Base-by-base conservation (phyloP, 2,888 invertebrate species). In the Apamea crenata region DNA sequence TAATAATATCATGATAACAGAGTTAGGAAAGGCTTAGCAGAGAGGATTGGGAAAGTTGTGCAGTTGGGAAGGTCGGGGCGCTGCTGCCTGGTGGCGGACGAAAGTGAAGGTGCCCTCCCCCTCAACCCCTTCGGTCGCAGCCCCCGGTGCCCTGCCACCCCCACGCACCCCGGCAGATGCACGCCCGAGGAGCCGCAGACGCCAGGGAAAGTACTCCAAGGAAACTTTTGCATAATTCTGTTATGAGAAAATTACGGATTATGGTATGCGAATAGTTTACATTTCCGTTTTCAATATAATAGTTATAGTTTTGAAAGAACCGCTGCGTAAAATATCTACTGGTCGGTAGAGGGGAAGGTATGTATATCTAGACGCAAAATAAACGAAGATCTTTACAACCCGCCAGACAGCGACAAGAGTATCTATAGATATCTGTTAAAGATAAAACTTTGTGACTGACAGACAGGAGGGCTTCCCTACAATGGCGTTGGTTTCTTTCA, bases 31-130 rank as follows among this genome's bases (percentile, higher is more conserved):
- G 87, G 87, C 84, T 88, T 89, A 88, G 79, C 83, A 78, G 85
- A 84, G 89, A 92, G 92, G 91, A 93, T 92, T 90, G 91, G 85
- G 92, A 93, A 94, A 93, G 93, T 94, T 92, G 84, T 89, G 87
- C 86, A 89, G 87, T 83, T 85, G 83, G 89, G 92, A 94, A 93
- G 93, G 93, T 94, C 93, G 93, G 85, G 81, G 86, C 88, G 86
- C 81, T 91, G 80, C 85, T 73, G 82, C 36, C 59, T 80, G 91
- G 90, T 88, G 91, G 82, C 91, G 88, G 92, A 91, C 87, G 96
- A 96, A 95, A 96, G 95, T 94, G 94, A 96, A 95, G 91, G 94
- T 94, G 82, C 88, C 73, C 78, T 65, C 85, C 87, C n/a, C 36
- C n/a, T 74, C 81, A 87, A 16, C 12, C 36, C n/a, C 88, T 80